These are phyloP conservation scores for Riparia riparia DNA, from an alignment of 2,113 vertebrate species.

Conservation along the genomic window DNA sequence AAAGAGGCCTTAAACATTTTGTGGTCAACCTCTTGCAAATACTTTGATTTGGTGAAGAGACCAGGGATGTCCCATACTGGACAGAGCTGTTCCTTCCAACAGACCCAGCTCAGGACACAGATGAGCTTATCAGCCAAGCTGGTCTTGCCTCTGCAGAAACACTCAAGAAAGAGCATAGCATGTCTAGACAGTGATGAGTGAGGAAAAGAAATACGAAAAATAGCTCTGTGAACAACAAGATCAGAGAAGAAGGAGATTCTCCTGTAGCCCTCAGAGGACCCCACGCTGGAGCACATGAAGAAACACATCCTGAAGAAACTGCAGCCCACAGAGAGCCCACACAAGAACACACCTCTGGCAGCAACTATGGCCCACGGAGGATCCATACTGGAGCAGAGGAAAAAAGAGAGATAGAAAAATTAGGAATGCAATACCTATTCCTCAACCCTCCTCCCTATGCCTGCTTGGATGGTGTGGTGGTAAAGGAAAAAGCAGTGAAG, in stretches of 20 bases:
- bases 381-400: not conserved
- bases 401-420: not conserved
- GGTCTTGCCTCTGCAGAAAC: not conserved
- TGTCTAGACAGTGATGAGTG: not conserved
- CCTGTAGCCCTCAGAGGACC: not conserved
- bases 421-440: not conserved
- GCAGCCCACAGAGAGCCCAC: not conserved
- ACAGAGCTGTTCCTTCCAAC: not conserved
- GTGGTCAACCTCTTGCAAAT: not conserved
- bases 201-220: not conserved
- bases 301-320: not conserved
- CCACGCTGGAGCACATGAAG: rapidly evolving
- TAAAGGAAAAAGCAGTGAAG: not conserved
- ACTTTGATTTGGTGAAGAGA: not conserved
- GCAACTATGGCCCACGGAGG: rapidly evolving
- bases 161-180: not conserved
- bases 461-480: not conserved
- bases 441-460: not conserved
- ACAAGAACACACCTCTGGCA: not conserved
- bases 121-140: not conserved
- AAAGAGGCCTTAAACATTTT: not conserved
- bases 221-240: not conserved
- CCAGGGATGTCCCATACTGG: not conserved
- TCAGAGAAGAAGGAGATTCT: not conserved
- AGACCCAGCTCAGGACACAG: not conserved